Evolutionary conservation across 2,797 vertebrate species (phyloP), one percentile per base, ranked within the genome.

Genomic region (Poecilia wingei): DNA sequence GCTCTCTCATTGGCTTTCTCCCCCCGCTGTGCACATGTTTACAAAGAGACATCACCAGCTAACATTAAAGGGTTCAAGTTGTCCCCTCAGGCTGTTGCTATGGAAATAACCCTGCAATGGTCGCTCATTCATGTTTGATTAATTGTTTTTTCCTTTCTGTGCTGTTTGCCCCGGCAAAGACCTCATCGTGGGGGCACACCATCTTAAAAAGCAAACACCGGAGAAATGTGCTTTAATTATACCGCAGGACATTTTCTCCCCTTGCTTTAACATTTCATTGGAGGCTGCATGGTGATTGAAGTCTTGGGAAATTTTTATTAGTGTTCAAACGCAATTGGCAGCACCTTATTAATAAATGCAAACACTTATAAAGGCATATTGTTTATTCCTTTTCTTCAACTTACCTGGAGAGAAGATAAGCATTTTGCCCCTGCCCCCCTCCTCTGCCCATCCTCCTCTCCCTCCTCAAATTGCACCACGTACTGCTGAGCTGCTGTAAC

Each of bases 111-210:
- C 94, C 94, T 87, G 93, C 93, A 90, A 94, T 90, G 92, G 94
- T 94, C 91, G 91, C 92, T 95, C 94, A 95, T 95, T 96, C 95
- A 95, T 96, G 93, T 96, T 96, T 96, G 95, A 96, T 96, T 96
- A 96, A 96, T 96, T 95, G 94, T 95, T 94, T 95, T 95, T 89
- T 87, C 87, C 85, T 86, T 90, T 95, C 92, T 92, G 75, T 94
- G 92, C 92, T 92, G 89, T 92, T 70, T 95, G 91, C 88, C 90
- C 94, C 87, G 86, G 93, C 95, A 93, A 93, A 94, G 92, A 93
- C 90, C 92, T 94, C 89, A 93, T 93, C 90, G 89, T 79, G 81
- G 81, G 85, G 85, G 86, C 92, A 90, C 91, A 92, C 92, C 84
- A 91, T 92, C 87, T 92, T 78, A 72, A 92, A 70, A 92, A 93